These are phyloP conservation scores for Morone chrysops DNA, from an alignment of 2,113 vertebrate genomes.

Conservation along the genomic window DNA sequence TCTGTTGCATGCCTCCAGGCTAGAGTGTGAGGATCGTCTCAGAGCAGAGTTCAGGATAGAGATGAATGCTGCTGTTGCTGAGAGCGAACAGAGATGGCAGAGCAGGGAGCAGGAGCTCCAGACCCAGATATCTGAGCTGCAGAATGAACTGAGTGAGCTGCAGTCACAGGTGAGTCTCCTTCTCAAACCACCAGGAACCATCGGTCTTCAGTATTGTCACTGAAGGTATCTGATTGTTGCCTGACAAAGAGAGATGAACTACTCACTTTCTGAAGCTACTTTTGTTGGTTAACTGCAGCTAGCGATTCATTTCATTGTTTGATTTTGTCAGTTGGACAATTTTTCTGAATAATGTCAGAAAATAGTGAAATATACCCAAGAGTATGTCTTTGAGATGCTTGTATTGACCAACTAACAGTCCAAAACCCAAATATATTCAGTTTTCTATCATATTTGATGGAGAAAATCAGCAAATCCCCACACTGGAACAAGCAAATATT, in stretches of 20 bases:
- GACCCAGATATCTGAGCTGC: conserved; percentile 78
- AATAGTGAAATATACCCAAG: neutral
- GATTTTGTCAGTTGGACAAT: neutral
- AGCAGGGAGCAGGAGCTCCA: conserved; percentile 84
- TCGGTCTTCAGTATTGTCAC: neutral
- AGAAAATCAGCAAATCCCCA: neutral
- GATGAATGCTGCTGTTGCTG: conserved; percentile 77
- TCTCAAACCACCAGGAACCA: neutral
- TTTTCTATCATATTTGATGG: neutral
- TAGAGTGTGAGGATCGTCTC: conserved; percentile 83
- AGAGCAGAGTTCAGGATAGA: conserved; percentile 83
- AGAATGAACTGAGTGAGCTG: conserved; percentile 71
- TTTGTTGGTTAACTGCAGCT: neutral
- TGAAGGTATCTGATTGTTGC: neutral
- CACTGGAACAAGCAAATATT: neutral
- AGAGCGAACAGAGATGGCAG: conserved; percentile 85
- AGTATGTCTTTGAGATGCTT: neutral
- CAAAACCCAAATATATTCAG: neutral
- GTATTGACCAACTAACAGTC: too few relatives aligned
- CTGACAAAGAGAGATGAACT: neutral
- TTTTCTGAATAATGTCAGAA: neutral
- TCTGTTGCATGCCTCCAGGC: conserved; percentile 70
- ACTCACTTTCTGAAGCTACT: neutral
- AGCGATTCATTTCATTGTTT: neutral
- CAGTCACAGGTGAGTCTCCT: conserved; percentile 76